These are phyloP conservation scores for Epinephelus awoara DNA, from an alignment of 2,797 vertebrate species.

Conservation along the genomic window DNA sequence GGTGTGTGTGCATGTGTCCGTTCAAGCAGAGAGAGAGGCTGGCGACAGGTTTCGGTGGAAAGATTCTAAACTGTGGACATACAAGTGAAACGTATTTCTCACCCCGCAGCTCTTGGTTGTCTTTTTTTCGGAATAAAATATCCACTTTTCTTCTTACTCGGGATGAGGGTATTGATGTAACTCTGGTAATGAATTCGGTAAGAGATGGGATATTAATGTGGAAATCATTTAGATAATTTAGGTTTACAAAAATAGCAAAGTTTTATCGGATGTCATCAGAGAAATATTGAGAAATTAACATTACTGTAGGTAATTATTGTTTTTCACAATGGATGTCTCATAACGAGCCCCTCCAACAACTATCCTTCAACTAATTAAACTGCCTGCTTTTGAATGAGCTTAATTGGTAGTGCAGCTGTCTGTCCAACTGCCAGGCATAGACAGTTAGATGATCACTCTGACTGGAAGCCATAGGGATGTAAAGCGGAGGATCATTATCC, in stretches of 20 bases:
- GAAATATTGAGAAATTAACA: constrained; percentile 53
- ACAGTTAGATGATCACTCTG: constrained; percentile 65
- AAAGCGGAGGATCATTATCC: constrained; percentile 67
- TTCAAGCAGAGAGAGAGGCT: constrained; percentile 58
- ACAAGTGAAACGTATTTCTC: neutral
- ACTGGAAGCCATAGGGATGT: constrained; percentile 67
- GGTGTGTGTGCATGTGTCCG: constrained; percentile 50
- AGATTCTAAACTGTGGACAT: constrained; percentile 14
- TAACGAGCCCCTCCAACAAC: constrained; percentile 53
- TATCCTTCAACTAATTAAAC: constrained; percentile 69
- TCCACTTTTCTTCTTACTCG: neutral
- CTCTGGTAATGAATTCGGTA: neutral
- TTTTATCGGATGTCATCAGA: constrained; percentile 19
- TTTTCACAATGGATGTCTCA: constrained; percentile 55
- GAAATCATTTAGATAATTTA: constrained; percentile 7
- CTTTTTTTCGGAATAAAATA: constrained; percentile 27
- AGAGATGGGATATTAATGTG: constrained; percentile 10
- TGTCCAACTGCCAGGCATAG: constrained; percentile 69
- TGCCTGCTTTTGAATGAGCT: constrained; percentile 55
- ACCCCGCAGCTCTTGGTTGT: neutral
- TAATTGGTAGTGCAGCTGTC: constrained; percentile 72
- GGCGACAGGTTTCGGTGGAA: constrained; percentile 36
- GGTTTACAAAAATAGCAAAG: constrained; percentile 5
- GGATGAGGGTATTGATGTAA: neutral
- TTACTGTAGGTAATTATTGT: constrained; percentile 56